Evolutionary conservation across 2,888 invertebrate species (phyloP).

Genomic region (Drosophila picticornis): DNA sequence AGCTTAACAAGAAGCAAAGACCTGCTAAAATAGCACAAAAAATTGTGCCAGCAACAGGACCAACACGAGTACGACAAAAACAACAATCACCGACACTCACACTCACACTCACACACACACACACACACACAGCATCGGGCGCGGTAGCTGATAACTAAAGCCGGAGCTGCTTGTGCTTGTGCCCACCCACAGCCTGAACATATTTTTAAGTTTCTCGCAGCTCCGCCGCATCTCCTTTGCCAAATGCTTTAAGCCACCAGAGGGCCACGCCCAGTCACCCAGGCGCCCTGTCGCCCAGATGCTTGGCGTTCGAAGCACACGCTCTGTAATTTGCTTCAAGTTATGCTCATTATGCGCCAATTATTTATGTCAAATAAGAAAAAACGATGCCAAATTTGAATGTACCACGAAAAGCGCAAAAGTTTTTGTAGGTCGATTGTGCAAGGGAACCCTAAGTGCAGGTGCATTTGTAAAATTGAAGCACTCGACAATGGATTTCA

Average conservation of each 20-base stretch:
- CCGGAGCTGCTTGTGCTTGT: slow-evolving; percentile 33
- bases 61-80: slow-evolving; percentile 36
- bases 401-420: slow-evolving; percentile 7
- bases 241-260: slow-evolving; percentile 30
- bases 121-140: slow-evolving; percentile 12
- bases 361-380: slow-evolving; percentile 70
- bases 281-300: slow-evolving; percentile 25
- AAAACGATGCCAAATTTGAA: slow-evolving; percentile 39
- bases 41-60: slow-evolving; percentile 53
- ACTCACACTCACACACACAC: slow-evolving; percentile 8
- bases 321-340: slow-evolving; percentile 74
- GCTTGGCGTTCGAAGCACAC: slow-evolving; percentile 59
- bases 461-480: slow-evolving; percentile 1
- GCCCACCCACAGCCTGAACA: slow-evolving; percentile 33
- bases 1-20: slow-evolving; percentile 60
- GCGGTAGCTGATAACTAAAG: slow-evolving; percentile 51
- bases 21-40: slow-evolving; percentile 51
- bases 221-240: slow-evolving; percentile 12
- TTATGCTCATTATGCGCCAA: slow-evolving; percentile 80
- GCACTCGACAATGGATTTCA: not conserved
- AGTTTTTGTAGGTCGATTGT: slow-evolving; percentile 23
- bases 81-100: slow-evolving; percentile 23
- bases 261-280: slow-evolving; percentile 14
- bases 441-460: slow-evolving; percentile 9
- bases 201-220: slow-evolving; percentile 66